Base-by-base conservation (phyloP, 2,888 invertebrate species). In the Portevinia maculata region DNA sequence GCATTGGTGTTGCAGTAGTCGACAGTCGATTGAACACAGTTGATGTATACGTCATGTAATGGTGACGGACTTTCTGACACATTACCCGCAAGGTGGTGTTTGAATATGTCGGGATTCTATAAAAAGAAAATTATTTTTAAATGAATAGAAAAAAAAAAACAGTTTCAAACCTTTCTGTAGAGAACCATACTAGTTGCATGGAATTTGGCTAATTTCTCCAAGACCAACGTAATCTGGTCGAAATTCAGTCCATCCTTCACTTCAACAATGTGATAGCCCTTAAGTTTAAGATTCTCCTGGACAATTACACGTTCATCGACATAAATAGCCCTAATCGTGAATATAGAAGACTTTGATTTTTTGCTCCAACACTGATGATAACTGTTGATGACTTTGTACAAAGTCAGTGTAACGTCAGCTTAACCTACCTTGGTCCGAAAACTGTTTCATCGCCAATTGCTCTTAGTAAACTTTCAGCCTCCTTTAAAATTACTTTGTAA, bases 141-240 rank as follows among this genome's bases (percentile, higher is more conserved):
- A 3, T 0, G 15, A 19, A n/a, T 4, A 4, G n/a, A 21, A 19
- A 11, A n/a, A n/a, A n/a, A n/a, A n/a, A n/a, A n/a, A n/a, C n/a
- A n/a, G n/a, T 8, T 11, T 2, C 28, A 65, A 87, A 92, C 93
- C 89, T 91, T 91, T 86, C 92, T 91, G 79, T 90, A 90, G 41
- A 92, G 85, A 34, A 92, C 90, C 48, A 92, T 90, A 1, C 92
- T 92, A 11, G 91, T 88, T 3, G 92, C 93, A 86, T 93, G 93
- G 85, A 92, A 91, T 84, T 89, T 90, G 0, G 92, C 93, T 79
- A 93, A 87, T 87, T 91, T 92, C 73, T 90, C 89, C 11, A 93
- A 85, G 8, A 92, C 91, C 60, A 91, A 76, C 44, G 90, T 86
- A 73, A 91, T 90, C 84, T 92, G 92, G 2, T 89, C 87, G 53